Evolutionary conservation across 2,888 invertebrate genomes (phyloP).

Genomic region (Norana najaformis): DNA sequence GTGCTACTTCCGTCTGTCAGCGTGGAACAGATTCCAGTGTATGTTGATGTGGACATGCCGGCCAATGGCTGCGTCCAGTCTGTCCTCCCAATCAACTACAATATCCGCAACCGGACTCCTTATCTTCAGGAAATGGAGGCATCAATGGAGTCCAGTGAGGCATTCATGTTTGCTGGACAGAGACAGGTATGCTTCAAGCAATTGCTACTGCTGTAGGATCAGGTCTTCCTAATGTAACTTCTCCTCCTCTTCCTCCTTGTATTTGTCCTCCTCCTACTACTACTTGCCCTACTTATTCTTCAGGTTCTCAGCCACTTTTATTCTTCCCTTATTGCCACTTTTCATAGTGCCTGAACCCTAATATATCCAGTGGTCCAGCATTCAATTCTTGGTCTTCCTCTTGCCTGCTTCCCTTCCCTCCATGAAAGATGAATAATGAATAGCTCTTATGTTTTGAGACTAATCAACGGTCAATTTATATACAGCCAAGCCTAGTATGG

Average conservation of each 20-base stretch:
- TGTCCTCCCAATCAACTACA: conserved; percentile 63
- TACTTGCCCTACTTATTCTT: not conserved
- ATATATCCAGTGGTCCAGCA: not conserved
- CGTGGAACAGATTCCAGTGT: conserved; percentile 61
- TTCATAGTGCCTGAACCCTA: not conserved
- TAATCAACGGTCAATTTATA: not conserved
- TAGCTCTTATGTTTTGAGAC: not conserved
- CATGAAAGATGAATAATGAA: not conserved
- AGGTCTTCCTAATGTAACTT: not conserved
- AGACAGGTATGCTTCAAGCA: conserved; percentile 71
- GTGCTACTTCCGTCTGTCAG: conserved; percentile 58
- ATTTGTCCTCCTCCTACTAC: not conserved
- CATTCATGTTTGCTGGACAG: conserved; percentile 92
- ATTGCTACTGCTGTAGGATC: not conserved
- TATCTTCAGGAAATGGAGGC: conserved; percentile 75
- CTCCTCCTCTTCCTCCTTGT: not conserved
- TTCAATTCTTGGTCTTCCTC: not conserved
- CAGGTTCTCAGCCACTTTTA: not conserved
- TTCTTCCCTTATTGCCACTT: not conserved
- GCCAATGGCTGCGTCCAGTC: conserved; percentile 74
- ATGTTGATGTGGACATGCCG: conserved; percentile 66
- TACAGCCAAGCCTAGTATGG: not conserved
- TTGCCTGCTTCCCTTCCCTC: not conserved
- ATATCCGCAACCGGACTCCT: conserved; percentile 74
- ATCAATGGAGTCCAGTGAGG: conserved; percentile 80